These are phyloP conservation scores for Steromphala cineraria DNA, from an alignment of 2,888 invertebrate genomes.

Conservation along the genomic window DNA sequence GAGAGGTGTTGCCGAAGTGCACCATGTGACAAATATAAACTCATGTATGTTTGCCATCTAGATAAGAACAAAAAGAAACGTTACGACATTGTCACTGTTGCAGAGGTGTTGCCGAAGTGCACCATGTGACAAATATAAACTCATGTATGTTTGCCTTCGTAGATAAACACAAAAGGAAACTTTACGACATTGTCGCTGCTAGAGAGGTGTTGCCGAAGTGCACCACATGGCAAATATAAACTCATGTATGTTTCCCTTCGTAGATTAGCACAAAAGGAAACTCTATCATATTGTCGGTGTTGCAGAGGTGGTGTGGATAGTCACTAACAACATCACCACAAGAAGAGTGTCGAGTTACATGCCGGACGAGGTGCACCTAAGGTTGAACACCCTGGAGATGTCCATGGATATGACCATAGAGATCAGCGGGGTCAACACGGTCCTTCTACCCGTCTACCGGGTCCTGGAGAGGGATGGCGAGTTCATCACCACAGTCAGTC, in stretches of 20 bases:
- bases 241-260: no score
- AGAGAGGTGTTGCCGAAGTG: neutral
- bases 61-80: no score
- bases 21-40: no score
- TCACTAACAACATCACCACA: neutral
- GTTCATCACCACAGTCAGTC: neutral
- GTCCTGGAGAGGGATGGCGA: neutral
- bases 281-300: neutral
- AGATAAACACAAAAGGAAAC: no score
- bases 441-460: neutral
- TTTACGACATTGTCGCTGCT: neutral
- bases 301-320: neutral
- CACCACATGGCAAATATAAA: no score
- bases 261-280: no score
- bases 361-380: neutral
- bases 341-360: neutral
- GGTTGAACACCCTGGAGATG: neutral
- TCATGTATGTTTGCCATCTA: no score
- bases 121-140: no score
- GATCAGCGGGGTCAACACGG: neutral
- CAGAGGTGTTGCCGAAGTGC: no score
- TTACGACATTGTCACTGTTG: no score
- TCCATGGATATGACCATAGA: neutral
- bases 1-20: no score
- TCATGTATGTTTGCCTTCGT: no score